Evolutionary conservation across 2,113 vertebrate genomes (phyloP).

Genomic region (Cettia cetti): DNA sequence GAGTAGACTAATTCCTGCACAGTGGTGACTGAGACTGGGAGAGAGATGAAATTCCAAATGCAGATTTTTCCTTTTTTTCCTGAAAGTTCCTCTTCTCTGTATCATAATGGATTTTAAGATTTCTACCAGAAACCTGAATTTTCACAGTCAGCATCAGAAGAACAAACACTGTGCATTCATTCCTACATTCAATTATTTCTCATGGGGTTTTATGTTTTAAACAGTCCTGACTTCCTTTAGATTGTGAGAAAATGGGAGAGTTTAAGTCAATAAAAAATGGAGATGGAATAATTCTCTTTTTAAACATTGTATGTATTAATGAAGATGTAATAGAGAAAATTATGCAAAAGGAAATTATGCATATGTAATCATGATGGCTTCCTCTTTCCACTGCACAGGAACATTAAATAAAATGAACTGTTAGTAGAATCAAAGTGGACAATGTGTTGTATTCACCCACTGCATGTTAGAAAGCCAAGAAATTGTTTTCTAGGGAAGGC

Average conservation of each 20-base stretch:
- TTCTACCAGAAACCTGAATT: background rate
- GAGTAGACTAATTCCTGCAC: background rate
- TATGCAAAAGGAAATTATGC: background rate
- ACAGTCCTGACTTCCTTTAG: background rate
- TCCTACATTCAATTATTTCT: background rate
- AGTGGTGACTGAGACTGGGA: background rate
- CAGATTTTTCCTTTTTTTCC: too few species aligned
- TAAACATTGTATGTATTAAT: background rate
- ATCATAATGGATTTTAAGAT: background rate
- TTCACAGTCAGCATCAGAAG: background rate
- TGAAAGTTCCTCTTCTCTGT: background rate
- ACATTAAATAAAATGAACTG: background rate
- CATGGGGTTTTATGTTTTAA: background rate
- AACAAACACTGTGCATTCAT: rapidly evolving
- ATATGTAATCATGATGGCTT: background rate
- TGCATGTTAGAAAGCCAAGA: background rate
- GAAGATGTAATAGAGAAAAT: background rate
- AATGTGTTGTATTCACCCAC: background rate
- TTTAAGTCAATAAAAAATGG: background rate
- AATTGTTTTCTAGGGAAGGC: background rate
- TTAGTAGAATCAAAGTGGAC: background rate
- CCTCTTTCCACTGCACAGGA: background rate
- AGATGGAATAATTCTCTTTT: background rate
- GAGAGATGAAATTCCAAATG: background rate
- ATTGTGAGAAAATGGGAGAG: rapidly evolving